Base-by-base conservation (phyloP, 2,888 invertebrate species). In the Tortrix viridana region DNA sequence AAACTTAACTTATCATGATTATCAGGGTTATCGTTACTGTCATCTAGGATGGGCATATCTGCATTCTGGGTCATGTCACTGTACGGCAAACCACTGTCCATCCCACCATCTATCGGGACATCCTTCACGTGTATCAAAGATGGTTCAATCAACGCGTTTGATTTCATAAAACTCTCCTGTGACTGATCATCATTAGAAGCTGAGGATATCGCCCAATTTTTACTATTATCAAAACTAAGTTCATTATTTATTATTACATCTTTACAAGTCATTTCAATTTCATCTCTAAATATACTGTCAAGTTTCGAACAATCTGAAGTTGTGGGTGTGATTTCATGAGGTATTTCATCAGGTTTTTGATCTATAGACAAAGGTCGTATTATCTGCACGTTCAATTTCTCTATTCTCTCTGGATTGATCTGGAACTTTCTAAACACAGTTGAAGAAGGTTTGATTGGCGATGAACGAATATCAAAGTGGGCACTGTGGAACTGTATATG, bases 391-490 rank as follows among this genome's bases (percentile, higher is more conserved):
- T 89, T 84, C 67, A 82, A 86, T 71, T 84, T 86, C 1, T 84
- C 79, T 67, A 89, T 75, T 67, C 88, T 84, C 56, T 86, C 85
- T 1, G 89, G 85, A 66, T 86, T 80, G 20, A 92, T 88, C 76
- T 89, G 90, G 66, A 92, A 89, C 69, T 88, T 90, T 37, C 80
- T 80, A 59, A 90, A 90, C n/a, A 85, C 77, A 14, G 87, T 81
- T 1, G 90, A 83, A 5, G 88, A 84, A 7, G 88, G 77, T 73
- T 92, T 91, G 57, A 92, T 90, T 2, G 91, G 91, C 2, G 91
- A 91, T 1, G 91, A 92, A 62, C 90, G 71, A 50, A 91, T 89
- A 69, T 92, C 90, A 55, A 92, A 92, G 73, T 91, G 90, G 46
- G 91, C 73, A 66, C 91, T 90, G 66, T 88, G 86, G 62, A 91